Evolutionary conservation across 2,113 vertebrate species (phyloP).

Genomic region (Chionis minor): DNA sequence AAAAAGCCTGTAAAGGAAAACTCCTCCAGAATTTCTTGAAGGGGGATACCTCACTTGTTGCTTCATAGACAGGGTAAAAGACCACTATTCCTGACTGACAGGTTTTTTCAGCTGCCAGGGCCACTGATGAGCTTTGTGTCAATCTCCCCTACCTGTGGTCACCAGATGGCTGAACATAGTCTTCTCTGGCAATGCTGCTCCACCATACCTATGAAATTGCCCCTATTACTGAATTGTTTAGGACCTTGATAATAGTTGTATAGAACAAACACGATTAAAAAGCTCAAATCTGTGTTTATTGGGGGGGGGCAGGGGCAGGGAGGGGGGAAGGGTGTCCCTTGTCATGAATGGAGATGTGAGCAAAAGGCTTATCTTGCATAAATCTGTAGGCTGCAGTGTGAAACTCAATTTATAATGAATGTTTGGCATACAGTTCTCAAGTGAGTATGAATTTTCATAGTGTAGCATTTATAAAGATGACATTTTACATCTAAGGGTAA

Average conservation of each 20-base stretch:
- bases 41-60: not conserved
- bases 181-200: not conserved
- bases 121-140: not conserved
- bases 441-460: not conserved
- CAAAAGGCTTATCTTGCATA: not conserved
- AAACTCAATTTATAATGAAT: not conserved
- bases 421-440: not conserved
- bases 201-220: not conserved
- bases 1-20: not conserved
- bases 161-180: not conserved
- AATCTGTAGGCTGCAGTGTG: not conserved
- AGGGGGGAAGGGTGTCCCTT: not conserved
- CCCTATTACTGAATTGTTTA: not conserved
- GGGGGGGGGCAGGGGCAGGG: fast-evolving
- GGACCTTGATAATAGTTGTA: not conserved
- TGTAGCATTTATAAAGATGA: not conserved
- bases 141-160: not conserved
- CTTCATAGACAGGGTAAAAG: not conserved
- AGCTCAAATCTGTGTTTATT: not conserved
- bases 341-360: not conserved
- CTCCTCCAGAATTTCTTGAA: not conserved
- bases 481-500: not conserved
- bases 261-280: not conserved
- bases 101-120: not conserved
- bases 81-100: not conserved